Base-by-base conservation (phyloP, 2,888 invertebrate genomes). In the Drosophila imparisetae region DNA sequence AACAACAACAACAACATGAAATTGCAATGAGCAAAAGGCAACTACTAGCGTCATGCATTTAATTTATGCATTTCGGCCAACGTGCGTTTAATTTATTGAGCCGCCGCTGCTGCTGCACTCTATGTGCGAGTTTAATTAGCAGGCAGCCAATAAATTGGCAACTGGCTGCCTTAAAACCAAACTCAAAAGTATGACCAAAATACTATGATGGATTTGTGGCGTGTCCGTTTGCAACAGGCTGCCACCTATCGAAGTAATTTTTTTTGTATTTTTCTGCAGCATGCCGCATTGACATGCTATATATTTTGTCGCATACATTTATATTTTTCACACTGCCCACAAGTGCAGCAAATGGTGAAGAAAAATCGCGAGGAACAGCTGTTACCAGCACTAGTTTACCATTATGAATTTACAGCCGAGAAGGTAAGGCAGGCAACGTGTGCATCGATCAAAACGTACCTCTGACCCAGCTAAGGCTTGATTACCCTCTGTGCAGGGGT, bases 51-150 rank as follows among this genome's bases (percentile, higher is more conserved):
- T 49, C 57, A 32, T 38, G 32, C 36, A 48, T 58, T 66, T 76
- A 66, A 77, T 77, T 77, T 72, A 77, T 77, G 72, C 69, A 65
- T 69, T 72, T 69, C 66, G 66, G 40, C 32, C 65, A 63, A 63
- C 53, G 66, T 72, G 72, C 69, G 69, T 64, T 76, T 64, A 76
- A 77, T 77, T 76, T 77, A 77, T 77, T 72, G 69, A 76, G 64
- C 70, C 64, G 64, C 70, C 66, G 66, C 48, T 50, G 15, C 45
- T 62, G 45, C 45, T 10, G 15, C 30, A 21, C 42, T 42, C 42
- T 11, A 42, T 42, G 42, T 24, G 49, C 54, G 49, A 53, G 63
- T 66, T 65, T 78, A 78, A 74, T 78, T 74, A 73, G 73, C 70
- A 73, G 58, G 36, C 72, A 58, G 53, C 49, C 54, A 66, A 66